Base-by-base conservation (phyloP, 1,140 invertebrate genomes). In the Oncopodura yosiiana region DNA sequence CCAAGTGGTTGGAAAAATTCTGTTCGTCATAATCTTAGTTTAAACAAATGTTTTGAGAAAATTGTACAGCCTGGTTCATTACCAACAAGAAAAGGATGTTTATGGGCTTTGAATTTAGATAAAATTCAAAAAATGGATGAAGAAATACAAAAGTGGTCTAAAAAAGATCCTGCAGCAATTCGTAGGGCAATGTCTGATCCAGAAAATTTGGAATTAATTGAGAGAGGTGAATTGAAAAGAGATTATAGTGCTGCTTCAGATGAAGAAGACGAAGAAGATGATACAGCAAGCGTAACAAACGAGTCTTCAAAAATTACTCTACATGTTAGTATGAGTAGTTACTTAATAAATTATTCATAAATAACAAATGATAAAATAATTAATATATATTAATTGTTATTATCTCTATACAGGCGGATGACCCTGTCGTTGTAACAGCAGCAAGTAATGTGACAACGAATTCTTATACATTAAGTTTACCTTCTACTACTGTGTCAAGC, bases 1-100 rank as follows among this genome's bases (percentile, higher is more conserved):
- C 91, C 92, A 36, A 92, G 87, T 69, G 93, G 92, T 16, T 97
- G 93, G 93, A 97, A 97, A 74, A 96, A 95, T 70, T 94, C 91
- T 1, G 93, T 96, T 0, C 76, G 93, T 58, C 94, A 96, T 69
- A 96, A 96, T 74, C 73, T 96, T 41, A 94, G 90, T 58, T 71
- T 96, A 53, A 96, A 96, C 73, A 96, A 96, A 73, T 95, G 92
- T 73, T 96, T 96, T 72, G 91, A 94, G 69, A 96, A 97, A 71
- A 94, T 95, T 51, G 92, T 95, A 66, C 92, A 94, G 65, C 86
- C 88, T 1, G 62, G 62, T 39, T 39, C 12, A 66, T 71, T n/a
- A 12, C 5, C 16, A 5, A 49, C 55, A 18, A 67, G 76, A 42
- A 78, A 78, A 65, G 76, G 92, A 3, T 96, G 92, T 67, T 75